Evolutionary conservation across 2,113 vertebrate species (phyloP).

Genomic region (Prochilodus magdalenae): DNA sequence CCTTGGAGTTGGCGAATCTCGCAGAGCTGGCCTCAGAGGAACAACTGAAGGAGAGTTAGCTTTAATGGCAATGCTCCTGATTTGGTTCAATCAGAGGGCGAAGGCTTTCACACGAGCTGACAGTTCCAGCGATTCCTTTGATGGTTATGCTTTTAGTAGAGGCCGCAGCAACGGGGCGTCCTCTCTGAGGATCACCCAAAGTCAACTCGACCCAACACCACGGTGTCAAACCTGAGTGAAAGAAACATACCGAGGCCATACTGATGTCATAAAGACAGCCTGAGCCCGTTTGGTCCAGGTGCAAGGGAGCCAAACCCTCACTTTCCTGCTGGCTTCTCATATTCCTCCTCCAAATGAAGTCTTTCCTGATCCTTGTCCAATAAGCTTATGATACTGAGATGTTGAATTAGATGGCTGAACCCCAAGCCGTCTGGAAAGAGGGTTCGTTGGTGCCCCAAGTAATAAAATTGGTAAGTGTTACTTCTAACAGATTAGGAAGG

Average conservation of each 20-base stretch:
- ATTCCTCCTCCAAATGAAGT: slow-evolving; percentile 61
- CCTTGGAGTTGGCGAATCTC: neutral
- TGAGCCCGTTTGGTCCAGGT: slow-evolving; percentile 61
- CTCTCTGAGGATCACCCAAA: slow-evolving; percentile 6
- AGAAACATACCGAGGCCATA: slow-evolving; percentile 36
- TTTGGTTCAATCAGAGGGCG: slow-evolving; percentile 26
- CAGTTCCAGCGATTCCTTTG: slow-evolving; percentile 8
- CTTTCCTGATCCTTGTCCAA: slow-evolving; percentile 64
- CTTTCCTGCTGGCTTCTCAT: slow-evolving; percentile 42
- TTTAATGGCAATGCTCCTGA: slow-evolving; percentile 18
- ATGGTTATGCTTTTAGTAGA: slow-evolving; percentile 21
- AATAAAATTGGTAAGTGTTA: slow-evolving; percentile 36
- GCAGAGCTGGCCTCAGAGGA: neutral
- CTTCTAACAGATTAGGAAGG: slow-evolving; percentile 26
- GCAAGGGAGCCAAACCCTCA: slow-evolving; percentile 60
- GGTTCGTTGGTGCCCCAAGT: neutral
- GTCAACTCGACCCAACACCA: neutral
- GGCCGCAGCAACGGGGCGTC: slow-evolving; percentile 16
- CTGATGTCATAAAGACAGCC: slow-evolving; percentile 57
- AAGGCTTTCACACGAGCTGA: neutral
- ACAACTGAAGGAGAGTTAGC: slow-evolving; percentile 5
- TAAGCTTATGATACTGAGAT: slow-evolving; percentile 56
- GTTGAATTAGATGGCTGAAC: slow-evolving; percentile 49
- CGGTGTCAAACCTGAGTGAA: slow-evolving; percentile 15
- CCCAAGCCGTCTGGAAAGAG: slow-evolving; percentile 40